A percentile compares a stretch with the other conserved stretches of the same genome.
phyloP scores from a whole-genome alignment of 2,888 invertebrate genomes.

The Ophonus ardosiacus region DNA sequence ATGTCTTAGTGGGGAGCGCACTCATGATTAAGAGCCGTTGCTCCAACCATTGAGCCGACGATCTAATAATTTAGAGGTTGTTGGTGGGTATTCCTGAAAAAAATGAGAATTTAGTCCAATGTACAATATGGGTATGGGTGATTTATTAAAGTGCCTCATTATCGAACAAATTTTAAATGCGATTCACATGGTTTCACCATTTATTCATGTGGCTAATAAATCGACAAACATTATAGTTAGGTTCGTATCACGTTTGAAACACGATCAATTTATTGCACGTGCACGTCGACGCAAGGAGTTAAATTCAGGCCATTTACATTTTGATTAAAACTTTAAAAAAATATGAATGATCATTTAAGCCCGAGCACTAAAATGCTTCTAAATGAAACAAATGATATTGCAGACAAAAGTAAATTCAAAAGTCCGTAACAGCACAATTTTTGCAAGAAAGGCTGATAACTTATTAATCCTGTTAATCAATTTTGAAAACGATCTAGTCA shows the following conservation, averaged over 20 bases:
- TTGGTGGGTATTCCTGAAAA: too few species aligned
- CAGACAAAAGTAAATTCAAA: not conserved
- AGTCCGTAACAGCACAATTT: slow-evolving; percentile 12
- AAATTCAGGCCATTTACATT: not conserved
- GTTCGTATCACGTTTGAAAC: slow-evolving; percentile 64
- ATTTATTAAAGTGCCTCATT: too few species aligned
- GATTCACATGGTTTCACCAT: too few species aligned
- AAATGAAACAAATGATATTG: not conserved
- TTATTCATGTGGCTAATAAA: too few species aligned
- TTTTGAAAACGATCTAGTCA: slow-evolving; percentile 9
- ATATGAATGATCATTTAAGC: slow-evolving; percentile 1
- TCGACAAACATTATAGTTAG: too few species aligned
- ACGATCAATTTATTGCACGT: slow-evolving; percentile 3
- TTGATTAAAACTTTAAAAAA: not conserved
- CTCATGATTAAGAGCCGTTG: too few species aligned
- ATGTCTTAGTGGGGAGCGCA: too few species aligned
- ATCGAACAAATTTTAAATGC: too few species aligned
- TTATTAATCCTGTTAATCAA: slow-evolving; percentile 2
- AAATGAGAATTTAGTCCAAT: too few species aligned
- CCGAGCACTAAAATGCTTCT: not conserved
- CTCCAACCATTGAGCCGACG: too few species aligned
- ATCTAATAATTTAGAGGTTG: too few species aligned
- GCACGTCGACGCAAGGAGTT: not conserved
- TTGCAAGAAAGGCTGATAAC: not conserved
- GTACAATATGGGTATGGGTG: too few species aligned